These are phyloP conservation scores for Calosoma granatense DNA, from an alignment of 1,140 invertebrate genomes.

Conservation along the genomic window DNA sequence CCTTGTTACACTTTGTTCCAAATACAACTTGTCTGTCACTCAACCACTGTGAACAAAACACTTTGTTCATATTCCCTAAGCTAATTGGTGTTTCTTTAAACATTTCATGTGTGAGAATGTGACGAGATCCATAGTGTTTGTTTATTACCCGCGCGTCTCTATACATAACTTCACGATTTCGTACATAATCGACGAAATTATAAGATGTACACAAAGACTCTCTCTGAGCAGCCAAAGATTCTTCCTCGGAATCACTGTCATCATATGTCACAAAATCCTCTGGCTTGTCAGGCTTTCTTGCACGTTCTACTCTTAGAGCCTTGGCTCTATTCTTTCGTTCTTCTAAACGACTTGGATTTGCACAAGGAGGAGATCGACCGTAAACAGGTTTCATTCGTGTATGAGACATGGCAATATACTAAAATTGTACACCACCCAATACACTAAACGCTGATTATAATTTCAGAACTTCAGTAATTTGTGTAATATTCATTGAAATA, in stretches of 20 bases:
- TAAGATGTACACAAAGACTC: slow-evolving; percentile 67
- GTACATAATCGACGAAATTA: slow-evolving; percentile 76
- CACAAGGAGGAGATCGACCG: slow-evolving; percentile 62
- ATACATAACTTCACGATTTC: slow-evolving; percentile 58
- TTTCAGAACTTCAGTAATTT: no score
- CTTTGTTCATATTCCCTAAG: slow-evolving; percentile 85
- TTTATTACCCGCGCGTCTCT: slow-evolving; percentile 61
- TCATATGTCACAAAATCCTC: slow-evolving; percentile 84
- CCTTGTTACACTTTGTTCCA: slow-evolving; percentile 95
- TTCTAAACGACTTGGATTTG: slow-evolving; percentile 55
- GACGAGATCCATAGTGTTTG: slow-evolving; percentile 67
- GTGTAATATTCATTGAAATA: no score
- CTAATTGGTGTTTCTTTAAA: slow-evolving; percentile 73
- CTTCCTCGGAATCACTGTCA: slow-evolving; percentile 74
- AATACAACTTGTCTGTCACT: slow-evolving; percentile 90
- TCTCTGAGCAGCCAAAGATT: slow-evolving; percentile 55
- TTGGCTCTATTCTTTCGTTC: slow-evolving; percentile 57
- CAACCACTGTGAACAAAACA: slow-evolving; percentile 94
- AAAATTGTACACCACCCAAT: no score
- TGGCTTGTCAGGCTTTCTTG: slow-evolving; percentile 69
- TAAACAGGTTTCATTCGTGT: slow-evolving; percentile 44
- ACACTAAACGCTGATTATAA: no score
- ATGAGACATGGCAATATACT: slow-evolving; percentile 42
- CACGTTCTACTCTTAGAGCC: slow-evolving; percentile 52
- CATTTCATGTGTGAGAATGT: slow-evolving; percentile 81